Evolutionary conservation across 2,888 invertebrate genomes (phyloP).

Genomic region (Chelonus formosanus): DNA sequence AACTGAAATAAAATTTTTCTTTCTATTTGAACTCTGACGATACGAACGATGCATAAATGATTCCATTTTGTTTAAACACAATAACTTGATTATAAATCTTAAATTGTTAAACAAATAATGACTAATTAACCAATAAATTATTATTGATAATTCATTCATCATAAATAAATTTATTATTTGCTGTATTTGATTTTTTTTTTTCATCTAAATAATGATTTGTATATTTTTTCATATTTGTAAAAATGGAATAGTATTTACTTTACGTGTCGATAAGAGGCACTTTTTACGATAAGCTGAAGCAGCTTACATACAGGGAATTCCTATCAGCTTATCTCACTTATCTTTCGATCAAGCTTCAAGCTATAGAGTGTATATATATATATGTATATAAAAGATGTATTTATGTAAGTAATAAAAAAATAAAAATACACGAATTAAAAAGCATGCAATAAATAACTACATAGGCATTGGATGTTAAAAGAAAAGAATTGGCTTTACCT

Average conservation of each 20-base stretch:
- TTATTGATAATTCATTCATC: no score
- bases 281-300: constrained; percentile 23
- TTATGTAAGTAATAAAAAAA: background rate
- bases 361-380: constrained; percentile 16
- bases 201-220: background rate
- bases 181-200: no score
- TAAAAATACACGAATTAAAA: constrained; percentile 8
- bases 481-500: constrained; percentile 76
- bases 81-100: no score
- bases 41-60: no score
- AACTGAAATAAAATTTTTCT: no score
- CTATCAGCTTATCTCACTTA: constrained; percentile 34
- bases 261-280: constrained; percentile 26
- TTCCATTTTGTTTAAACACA: no score
- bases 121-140: no score
- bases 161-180: no score
- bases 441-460: background rate
- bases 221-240: background rate
- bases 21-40: no score
- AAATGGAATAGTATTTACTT: constrained; percentile 3
- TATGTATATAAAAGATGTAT: constrained; percentile 3
- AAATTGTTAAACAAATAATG: no score
- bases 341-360: constrained; percentile 32
- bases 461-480: background rate
- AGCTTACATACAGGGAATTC: constrained; percentile 27